Evolutionary conservation across 2,113 vertebrate species (phyloP), one percentile per base, ranked within the genome.

Genomic region (Mesocricetus auratus): DNA sequence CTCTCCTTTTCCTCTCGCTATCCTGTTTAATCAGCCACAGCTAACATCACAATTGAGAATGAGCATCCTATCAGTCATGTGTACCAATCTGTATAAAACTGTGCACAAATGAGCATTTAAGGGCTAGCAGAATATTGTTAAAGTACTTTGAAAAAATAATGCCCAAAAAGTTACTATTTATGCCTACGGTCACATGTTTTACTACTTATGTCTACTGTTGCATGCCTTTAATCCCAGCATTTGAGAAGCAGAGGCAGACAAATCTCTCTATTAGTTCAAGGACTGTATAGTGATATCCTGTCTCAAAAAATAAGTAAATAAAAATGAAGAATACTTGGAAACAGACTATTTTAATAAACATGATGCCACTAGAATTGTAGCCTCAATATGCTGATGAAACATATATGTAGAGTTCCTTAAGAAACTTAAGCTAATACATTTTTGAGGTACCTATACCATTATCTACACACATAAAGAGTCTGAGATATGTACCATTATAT

Each of bases 291-390:
- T 39, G 36, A n/a, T 17, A 71, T 21, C 69, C 15, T 82, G 56
- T 82, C 79, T n/a, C 24, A 42, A 22, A 56, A 82, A 81, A n/a
- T 7, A 33, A 79, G 8, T 4, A 78, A 50, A 3, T 1, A 29
- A 56, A 50, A 78, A n/a, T n/a, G 33, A 69, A 29, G 56, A 83
- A 83, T 62, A 19, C 90, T 92, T 94, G 47, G 60, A 87, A 93
- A 94, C n/a, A 86, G 45, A 62, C 56, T 60, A 90, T 93, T 94
- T 94, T 89, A 94, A 94, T 94, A 95, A 93, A 7, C 66, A 82
- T 89, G 77, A 92, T 91, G n/a, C 13, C 58, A 73, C 89, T 92
- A 91, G 69, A 97, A 93, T 97, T 83, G 31, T 74, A 90, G 36
- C 53, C 88, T 95, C n/a, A 91, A 6, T 85, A 69, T 92, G 75